Percentiles rank a stretch among this genome's conserved stretches.
phyloP scores from a whole-genome alignment of 2,888 invertebrate genomes.

The Mantis religiosa region DNA sequence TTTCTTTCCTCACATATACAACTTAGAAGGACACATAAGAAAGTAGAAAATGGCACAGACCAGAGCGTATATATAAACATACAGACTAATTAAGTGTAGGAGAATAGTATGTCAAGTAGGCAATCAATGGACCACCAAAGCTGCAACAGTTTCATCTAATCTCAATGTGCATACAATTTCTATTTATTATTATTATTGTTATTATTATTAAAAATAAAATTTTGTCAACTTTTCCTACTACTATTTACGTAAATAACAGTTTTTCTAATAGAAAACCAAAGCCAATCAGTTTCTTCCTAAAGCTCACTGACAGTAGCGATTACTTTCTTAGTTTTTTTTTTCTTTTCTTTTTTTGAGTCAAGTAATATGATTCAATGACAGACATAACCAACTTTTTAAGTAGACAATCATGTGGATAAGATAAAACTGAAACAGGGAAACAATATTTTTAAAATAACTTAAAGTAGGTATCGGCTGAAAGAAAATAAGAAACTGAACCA shows the following conservation, averaged over 20 bases:
- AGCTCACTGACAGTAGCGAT: not conserved
- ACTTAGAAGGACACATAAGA: slow-evolving; percentile 27
- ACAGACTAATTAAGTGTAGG: slow-evolving; percentile 1
- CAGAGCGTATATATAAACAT: slow-evolving; percentile 17
- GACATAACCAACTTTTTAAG: not conserved
- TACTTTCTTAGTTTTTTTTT: not conserved
- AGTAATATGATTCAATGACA: not conserved
- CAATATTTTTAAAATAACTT: not conserved
- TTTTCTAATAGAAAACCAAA: not conserved
- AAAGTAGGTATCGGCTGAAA: not conserved
- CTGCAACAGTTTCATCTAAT: not conserved
- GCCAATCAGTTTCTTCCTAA: not conserved
- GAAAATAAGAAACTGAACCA: not conserved
- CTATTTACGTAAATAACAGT: not conserved
- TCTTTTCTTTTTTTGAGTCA: no score
- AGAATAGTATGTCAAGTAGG: not conserved
- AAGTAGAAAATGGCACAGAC: slow-evolving; percentile 31
- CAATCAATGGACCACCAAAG: not conserved
- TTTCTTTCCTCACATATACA: slow-evolving; percentile 21
- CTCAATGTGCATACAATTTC: not conserved
- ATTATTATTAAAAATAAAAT: not conserved
- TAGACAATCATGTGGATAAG: not conserved
- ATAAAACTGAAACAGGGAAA: not conserved
- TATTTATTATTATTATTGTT: not conserved
- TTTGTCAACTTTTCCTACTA: not conserved